Percentiles rank a stretch among this genome's conserved stretches.
phyloP scores from a whole-genome alignment of 2,888 invertebrate genomes.

The Herminia tarsipennalis region DNA sequence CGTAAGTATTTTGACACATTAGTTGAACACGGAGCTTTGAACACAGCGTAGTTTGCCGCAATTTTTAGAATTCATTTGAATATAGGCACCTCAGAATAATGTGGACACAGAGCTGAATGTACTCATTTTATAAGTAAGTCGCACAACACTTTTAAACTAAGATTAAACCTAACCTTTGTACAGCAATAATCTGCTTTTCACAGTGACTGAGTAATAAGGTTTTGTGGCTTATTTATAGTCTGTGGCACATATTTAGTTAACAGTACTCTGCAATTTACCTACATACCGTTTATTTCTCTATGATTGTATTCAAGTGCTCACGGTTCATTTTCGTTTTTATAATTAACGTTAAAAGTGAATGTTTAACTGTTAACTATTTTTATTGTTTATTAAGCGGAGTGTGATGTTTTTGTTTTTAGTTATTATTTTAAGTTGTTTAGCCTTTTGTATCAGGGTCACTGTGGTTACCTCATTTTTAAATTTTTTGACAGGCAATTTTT shows the following conservation, averaged over 20 bases:
- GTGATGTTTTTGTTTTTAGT: not conserved
- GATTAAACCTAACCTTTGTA: conserved; percentile 15
- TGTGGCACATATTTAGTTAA: conserved; percentile 14
- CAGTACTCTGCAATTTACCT: conserved; percentile 16
- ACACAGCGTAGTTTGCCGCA: too few relatives aligned
- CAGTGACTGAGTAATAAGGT: conserved; percentile 20
- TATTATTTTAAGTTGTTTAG: too few relatives aligned
- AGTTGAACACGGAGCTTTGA: too few relatives aligned
- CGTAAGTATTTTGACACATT: too few relatives aligned
- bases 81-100: too few relatives aligned
- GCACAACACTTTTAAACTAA: conserved; percentile 9
- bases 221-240: conserved; percentile 6
- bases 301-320: conserved; percentile 7
- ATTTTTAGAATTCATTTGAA: too few relatives aligned
- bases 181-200: conserved; percentile 12
- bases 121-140: conserved; percentile 5
- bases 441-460: too few relatives aligned
- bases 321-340: conserved; percentile 7
- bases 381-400: conserved; percentile 3
- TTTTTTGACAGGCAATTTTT: too few relatives aligned
- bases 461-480: too few relatives aligned
- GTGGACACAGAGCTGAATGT: too few relatives aligned
- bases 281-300: conserved; percentile 6
- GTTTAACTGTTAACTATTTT: conserved; percentile 1
- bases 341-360: conserved; percentile 18